Evolutionary conservation across 2,888 invertebrate species (phyloP).

Genomic region (Hypomecis punctinalis): DNA sequence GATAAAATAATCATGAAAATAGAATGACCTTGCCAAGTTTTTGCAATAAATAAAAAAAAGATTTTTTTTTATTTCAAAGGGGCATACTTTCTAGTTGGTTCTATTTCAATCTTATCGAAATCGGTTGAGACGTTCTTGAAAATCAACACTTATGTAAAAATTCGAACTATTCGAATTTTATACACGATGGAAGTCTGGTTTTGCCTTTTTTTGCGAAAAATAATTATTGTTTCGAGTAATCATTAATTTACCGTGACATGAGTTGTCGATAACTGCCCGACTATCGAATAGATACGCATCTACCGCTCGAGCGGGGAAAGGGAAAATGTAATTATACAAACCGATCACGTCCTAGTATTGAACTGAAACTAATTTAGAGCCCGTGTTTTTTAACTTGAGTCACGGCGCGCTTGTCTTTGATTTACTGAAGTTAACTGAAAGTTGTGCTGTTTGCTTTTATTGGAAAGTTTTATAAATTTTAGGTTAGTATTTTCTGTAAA

Average conservation of each 20-base stretch:
- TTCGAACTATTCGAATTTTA: too few relatives aligned
- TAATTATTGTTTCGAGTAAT: too few relatives aligned
- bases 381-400: slow-evolving; percentile 59
- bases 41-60: too few relatives aligned
- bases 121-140: too few relatives aligned
- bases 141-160: too few relatives aligned
- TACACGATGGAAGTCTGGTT: too few relatives aligned
- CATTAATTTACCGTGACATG: slow-evolving; percentile 1
- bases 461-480: not conserved
- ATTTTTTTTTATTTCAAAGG: too few relatives aligned
- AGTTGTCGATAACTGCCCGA: slow-evolving; percentile 1
- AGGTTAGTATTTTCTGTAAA: not conserved
- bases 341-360: slow-evolving; percentile 74
- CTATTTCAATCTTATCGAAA: too few relatives aligned
- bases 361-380: slow-evolving; percentile 79
- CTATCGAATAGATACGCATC: slow-evolving; percentile 77
- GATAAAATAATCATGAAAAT: too few relatives aligned
- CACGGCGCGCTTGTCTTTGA: slow-evolving; percentile 38
- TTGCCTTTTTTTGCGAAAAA: too few relatives aligned
- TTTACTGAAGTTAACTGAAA: slow-evolving; percentile 25
- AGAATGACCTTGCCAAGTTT: too few relatives aligned
- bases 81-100: too few relatives aligned
- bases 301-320: slow-evolving; percentile 62
- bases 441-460: slow-evolving; percentile 16
- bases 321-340: slow-evolving; percentile 76